Base-by-base conservation (phyloP, 2,113 vertebrate genomes). In the Ovis canadensis region DNA sequence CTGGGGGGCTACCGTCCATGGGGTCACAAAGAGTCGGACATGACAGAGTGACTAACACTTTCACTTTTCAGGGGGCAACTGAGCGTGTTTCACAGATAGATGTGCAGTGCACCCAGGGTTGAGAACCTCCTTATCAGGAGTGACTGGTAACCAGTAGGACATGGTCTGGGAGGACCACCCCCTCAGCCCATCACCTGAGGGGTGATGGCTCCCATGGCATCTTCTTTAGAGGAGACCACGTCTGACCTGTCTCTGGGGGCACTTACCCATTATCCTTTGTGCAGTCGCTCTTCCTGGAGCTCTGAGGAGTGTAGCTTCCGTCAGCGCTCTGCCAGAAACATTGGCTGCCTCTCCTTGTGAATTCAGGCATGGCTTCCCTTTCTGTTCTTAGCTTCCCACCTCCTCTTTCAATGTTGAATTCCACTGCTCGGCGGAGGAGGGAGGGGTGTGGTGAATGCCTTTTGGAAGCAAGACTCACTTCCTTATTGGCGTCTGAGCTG, bases 171-270 rank as follows among this genome's bases (percentile, higher is more conserved):
- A 82, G 27, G 54, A 7, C 16, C 0, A 1, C 15, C n/a, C 15
- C 14, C 50, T 43, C 50, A 50, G 81, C 11, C 60, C 7, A 15
- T 33, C 27, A 12, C 15, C 40, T 3, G n/a, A 25, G 67, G n/a
- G 15, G 48, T 10, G 15, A 81, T 5, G 11, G 71, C 27, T 23
- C 0, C 29, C 4, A 1, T 0, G 10, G 52, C 31, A 0, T 1
- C 27, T 45, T 15, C 50, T 31, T 29, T 29, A 1, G 5, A 74
- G 82, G 33, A 23, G 5, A 29, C 40, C 0, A 0, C 0, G 0
- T 21, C n/a, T 89, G 43, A n/a, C 15, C 0, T n/a, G 17, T 6
- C 45, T 1, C 1, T 19, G 50, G 0, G 1, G 21, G 33, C 1
- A 27, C 33, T 52, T 40, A 48, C 54, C 60, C 27, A 0, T 16